These are phyloP conservation scores for Nyctereutes procyonoides DNA, from an alignment of 2,113 vertebrate genomes.

Conservation along the genomic window DNA sequence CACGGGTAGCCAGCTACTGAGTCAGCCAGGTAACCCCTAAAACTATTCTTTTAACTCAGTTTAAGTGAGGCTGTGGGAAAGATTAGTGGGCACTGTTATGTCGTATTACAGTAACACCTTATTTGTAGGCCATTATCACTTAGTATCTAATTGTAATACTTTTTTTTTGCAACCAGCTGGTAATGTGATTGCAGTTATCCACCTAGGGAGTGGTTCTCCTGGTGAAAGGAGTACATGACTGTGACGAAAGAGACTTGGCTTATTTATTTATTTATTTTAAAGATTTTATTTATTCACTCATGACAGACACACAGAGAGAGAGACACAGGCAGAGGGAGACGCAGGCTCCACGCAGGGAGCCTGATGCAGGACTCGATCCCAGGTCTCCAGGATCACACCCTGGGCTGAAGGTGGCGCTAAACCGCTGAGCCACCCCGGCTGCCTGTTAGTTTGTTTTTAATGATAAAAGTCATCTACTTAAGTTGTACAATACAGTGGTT, in stretches of 20 bases:
- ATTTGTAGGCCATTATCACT: background rate
- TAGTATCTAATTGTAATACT: background rate
- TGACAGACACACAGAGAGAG: too few relatives aligned
- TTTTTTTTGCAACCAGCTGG: background rate
- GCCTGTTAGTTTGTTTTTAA: slow-evolving; percentile 21
- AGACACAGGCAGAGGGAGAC: too few relatives aligned
- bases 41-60: background rate
- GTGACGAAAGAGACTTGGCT: background rate
- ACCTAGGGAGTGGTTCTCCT: background rate
- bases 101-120: background rate
- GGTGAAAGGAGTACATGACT: background rate
- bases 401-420: too few relatives aligned
- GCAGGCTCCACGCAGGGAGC: too few relatives aligned
- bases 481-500: background rate
- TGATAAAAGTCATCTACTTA: background rate
- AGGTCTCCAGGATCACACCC: too few relatives aligned
- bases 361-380: too few relatives aligned
- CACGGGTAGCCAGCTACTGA: background rate
- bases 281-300: too few relatives aligned
- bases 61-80: background rate
- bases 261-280: too few relatives aligned
- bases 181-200: background rate
- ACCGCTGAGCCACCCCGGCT: too few relatives aligned
- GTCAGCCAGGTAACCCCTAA: background rate
- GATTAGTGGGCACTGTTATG: background rate